These are phyloP conservation scores for Acheta domesticus DNA, from an alignment of 2,888 invertebrate species.

Conservation along the genomic window DNA sequence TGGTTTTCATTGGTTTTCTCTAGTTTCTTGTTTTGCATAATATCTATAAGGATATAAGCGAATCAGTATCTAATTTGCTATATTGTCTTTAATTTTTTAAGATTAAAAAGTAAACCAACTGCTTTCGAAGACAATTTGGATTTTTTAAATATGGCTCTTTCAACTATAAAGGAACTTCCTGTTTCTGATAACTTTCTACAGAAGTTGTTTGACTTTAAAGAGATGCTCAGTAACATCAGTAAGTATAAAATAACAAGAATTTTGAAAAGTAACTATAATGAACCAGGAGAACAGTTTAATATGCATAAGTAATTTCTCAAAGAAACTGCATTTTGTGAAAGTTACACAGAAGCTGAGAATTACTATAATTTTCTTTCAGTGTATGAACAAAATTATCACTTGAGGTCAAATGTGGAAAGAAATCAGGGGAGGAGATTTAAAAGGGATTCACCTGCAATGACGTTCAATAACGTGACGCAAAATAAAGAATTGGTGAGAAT, in stretches of 20 bases:
- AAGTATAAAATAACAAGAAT: background rate
- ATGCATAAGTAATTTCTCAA: too few species aligned
- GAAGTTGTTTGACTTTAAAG: conserved; percentile 30
- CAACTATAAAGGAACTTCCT: conserved; percentile 29
- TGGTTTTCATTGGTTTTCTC: too few species aligned
- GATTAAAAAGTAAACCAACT: background rate
- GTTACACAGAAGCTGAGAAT: background rate
- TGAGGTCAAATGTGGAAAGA: background rate
- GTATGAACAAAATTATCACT: background rate
- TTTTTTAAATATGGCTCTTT: conserved; percentile 33
- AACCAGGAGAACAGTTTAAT: too few species aligned
- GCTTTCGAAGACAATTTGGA: conserved; percentile 31
- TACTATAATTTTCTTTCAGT: background rate
- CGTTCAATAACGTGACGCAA: too few species aligned
- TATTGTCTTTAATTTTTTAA: too few species aligned
- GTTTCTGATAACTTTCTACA: conserved; percentile 30
- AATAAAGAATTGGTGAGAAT: too few species aligned
- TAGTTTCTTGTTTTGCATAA: too few species aligned
- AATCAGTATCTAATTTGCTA: too few species aligned
- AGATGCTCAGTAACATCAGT: conserved; percentile 27
- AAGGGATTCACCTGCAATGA: background rate
- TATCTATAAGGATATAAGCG: too few species aligned
- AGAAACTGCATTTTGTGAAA: too few species aligned
- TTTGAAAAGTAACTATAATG: too few species aligned
- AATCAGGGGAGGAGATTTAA: background rate